Evolutionary conservation across 2,797 vertebrate species (phyloP), one percentile per base, ranked within the genome.

Genomic region (Neostethus bicornis): DNA sequence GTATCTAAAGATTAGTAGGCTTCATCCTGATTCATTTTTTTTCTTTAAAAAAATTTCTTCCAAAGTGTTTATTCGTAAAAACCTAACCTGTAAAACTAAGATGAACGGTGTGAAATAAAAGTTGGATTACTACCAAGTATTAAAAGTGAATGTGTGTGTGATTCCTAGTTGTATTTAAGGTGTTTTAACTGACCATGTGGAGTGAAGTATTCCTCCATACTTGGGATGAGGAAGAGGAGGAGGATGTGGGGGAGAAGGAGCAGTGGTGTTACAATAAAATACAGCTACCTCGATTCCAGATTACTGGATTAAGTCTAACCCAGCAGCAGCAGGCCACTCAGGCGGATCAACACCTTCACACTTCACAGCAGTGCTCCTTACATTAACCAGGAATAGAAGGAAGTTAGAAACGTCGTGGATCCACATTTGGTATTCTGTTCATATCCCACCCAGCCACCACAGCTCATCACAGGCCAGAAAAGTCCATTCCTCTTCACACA

Each of bases 301-400:
- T 87, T 80, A 87, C 52, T 72, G 82, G 83, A 86, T 90, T 87
- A 89, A n/a, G 23, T 49, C 47, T 62, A 25, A 70, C 70, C 58
- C 39, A 65, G 69, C 67, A 51, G 60, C 61, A 73, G 71, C 47
- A 85, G 79, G 81, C 77, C 83, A 81, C 50, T 46, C 41, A 71
- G 74, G 29, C 63, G 73, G 78, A 85, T 81, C 58, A 80, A 79
- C 58, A 51, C 20, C n/a, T 23, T 44, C 67, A 53, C 58, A 46
- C 60, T 52, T 23, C 69, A 11, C 67, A 46, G 64, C 37, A 26
- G 16, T 20, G 51, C 62, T 76, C 64, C 39, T 56, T 7, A 26
- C 25, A 26, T 42, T 13, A 14, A 23, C 37, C 31, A 6, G 20
- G 4, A 21, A 17, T 58, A 53, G 69, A 84, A 73, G 71, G 62